These are phyloP conservation scores for Sebastes ruberrimus DNA, from an alignment of 2,797 vertebrate species.

Conservation along the genomic window DNA sequence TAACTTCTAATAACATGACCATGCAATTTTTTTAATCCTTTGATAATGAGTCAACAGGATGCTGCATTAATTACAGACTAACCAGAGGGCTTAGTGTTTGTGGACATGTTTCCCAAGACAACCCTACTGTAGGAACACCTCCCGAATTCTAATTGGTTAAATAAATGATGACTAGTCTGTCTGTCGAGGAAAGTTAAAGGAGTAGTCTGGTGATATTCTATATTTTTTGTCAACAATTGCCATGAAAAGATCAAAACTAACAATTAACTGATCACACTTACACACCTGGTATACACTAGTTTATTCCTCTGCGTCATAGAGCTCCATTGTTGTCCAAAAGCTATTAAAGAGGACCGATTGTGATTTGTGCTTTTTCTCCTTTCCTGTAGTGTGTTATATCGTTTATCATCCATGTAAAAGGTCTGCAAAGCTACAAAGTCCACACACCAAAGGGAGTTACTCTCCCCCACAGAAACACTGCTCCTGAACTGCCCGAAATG, in stretches of 20 bases:
- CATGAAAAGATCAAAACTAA: background rate
- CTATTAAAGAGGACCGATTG: too few species aligned
- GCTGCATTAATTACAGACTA: background rate
- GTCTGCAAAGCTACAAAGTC: too few species aligned
- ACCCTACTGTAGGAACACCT: background rate
- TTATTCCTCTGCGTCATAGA: background rate
- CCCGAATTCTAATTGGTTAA: background rate
- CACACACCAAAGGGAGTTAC: too few species aligned
- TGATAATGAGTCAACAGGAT: background rate
- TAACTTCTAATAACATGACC: background rate
- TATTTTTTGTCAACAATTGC: background rate
- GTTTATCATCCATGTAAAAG: too few species aligned
- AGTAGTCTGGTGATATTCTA: background rate
- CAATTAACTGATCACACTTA: background rate
- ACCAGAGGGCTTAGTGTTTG: background rate
- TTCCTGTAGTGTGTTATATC: too few species aligned
- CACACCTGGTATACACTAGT: background rate
- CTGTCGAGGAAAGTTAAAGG: background rate
- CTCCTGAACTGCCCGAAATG: too few species aligned
- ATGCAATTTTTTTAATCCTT: background rate
- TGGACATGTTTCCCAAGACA: background rate
- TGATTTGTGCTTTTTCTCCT: too few species aligned
- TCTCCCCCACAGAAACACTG: too few species aligned
- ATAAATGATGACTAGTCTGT: background rate
- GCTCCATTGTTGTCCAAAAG: background rate